phyloP scores from a whole-genome alignment of 2,888 invertebrate genomes.

The Melanostoma scalare region DNA sequence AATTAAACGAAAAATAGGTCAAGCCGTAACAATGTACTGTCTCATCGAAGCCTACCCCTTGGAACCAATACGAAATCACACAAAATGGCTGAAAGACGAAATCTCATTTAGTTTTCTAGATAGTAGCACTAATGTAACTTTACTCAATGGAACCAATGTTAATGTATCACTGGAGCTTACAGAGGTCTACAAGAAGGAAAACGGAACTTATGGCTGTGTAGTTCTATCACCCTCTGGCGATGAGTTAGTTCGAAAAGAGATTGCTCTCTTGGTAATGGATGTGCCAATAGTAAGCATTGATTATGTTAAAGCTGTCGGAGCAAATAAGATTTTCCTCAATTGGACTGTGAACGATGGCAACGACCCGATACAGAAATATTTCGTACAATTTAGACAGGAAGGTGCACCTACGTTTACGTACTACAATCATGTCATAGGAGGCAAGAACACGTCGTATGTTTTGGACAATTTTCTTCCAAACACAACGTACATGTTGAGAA shows the following conservation, averaged over 20 bases:
- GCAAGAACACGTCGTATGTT: conserved; percentile 87
- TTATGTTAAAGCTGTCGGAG: conserved; percentile 89
- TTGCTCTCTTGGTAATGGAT: conserved; percentile 86
- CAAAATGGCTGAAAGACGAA: conserved; percentile 85
- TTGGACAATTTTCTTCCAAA: conserved; percentile 86
- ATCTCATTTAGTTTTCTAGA: conserved; percentile 79
- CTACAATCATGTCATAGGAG: conserved; percentile 84
- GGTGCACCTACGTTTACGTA: conserved; percentile 84
- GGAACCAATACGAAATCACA: conserved; percentile 77
- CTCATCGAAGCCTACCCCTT: conserved; percentile 85
- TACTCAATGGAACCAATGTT: conserved; percentile 84
- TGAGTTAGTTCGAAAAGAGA: conserved; percentile 81
- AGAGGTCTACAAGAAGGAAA: conserved; percentile 86
- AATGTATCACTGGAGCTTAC: conserved; percentile 84
- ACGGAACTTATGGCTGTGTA: conserved; percentile 87
- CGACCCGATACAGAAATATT: conserved; percentile 85
- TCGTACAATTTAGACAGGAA: conserved; percentile 84
- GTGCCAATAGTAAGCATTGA: conserved; percentile 88
- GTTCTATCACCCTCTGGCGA: conserved; percentile 79
- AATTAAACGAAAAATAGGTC: conserved; percentile 83
- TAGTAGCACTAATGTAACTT: conserved; percentile 79
- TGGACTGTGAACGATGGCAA: conserved; percentile 92
- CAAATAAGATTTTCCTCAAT: conserved; percentile 89
- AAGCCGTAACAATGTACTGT: conserved; percentile 83
- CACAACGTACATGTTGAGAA: conserved; percentile 86